Percentiles rank a stretch among this genome's conserved stretches.
Evolutionary conservation across 2,113 vertebrate species (phyloP).

Genomic region (Apteryx owenii): DNA sequence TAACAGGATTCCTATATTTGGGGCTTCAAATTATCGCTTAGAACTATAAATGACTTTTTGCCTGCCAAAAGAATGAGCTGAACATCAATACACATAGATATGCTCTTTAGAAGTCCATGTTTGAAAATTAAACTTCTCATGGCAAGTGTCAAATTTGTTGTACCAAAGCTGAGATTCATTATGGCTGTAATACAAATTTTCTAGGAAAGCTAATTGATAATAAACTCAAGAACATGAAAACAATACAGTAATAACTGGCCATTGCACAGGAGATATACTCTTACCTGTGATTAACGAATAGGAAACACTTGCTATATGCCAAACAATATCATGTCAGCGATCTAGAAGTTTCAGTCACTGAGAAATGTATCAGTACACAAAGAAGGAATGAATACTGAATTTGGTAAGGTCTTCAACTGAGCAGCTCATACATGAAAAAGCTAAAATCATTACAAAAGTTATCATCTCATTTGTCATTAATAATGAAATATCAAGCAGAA

Average conservation of each 20-base stretch:
- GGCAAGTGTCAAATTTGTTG: neutral
- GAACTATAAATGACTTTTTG: neutral
- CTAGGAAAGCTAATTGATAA: neutral
- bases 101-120: neutral
- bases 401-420: no score
- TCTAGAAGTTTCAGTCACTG: neutral
- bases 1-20: neutral
- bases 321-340: neutral
- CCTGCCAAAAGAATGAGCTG: constrained; percentile 16
- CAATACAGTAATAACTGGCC: neutral
- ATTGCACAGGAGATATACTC: neutral
- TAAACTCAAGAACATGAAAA: neutral
- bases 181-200: neutral
- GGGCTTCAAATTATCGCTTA: neutral
- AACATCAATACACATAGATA: neutral
- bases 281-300: neutral
- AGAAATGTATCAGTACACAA: neutral
- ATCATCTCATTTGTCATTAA: neutral
- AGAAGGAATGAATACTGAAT: neutral
- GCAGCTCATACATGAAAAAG: neutral
- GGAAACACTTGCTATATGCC: neutral
- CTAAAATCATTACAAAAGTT: neutral
- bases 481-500: neutral
- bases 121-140: neutral
- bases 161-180: neutral